Conservation (phyloP, 2,888 invertebrate genomes). For the Myopa tessellatipennis region DNA sequence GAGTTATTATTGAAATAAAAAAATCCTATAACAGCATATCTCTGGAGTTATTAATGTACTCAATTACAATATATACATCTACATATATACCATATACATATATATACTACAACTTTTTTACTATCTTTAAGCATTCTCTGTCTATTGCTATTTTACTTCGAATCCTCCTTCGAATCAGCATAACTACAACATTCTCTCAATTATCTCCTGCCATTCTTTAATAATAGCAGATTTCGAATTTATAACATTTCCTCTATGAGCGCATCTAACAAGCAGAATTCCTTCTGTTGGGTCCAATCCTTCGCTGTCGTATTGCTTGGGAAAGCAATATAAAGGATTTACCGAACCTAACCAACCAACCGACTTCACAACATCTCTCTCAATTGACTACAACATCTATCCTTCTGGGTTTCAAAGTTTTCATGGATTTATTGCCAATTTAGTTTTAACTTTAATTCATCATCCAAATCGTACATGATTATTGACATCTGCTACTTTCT, state of each 20-base stretch:
- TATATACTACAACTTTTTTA: not conserved
- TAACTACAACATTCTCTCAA: not conserved
- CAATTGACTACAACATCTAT: too few relatives aligned
- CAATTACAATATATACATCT: not conserved
- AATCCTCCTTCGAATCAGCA: not conserved
- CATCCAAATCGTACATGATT: not conserved
- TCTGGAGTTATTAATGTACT: slow-evolving; percentile 23
- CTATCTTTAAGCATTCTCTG: slow-evolving; percentile 14
- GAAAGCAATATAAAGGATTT: too few relatives aligned
- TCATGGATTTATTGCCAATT: slow-evolving; percentile 14
- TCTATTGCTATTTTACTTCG: slow-evolving; percentile 9
- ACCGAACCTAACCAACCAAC: too few relatives aligned
- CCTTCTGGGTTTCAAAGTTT: slow-evolving; percentile 2
- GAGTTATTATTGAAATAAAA: slow-evolving; percentile 64
- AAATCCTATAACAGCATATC: slow-evolving; percentile 23
- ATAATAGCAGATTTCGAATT: not conserved
- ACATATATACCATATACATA: too few relatives aligned
- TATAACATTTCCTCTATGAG: not conserved
- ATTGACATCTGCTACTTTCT: not conserved
- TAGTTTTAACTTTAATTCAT: not conserved
- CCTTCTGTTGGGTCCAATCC: not conserved
- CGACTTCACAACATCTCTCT: too few relatives aligned
- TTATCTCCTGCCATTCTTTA: too few relatives aligned
- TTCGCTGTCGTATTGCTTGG: too few relatives aligned
- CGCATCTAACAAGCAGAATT: slow-evolving; percentile 8